Conservation (phyloP, 2,113 vertebrate genomes). For the Silurus asotus region DNA sequence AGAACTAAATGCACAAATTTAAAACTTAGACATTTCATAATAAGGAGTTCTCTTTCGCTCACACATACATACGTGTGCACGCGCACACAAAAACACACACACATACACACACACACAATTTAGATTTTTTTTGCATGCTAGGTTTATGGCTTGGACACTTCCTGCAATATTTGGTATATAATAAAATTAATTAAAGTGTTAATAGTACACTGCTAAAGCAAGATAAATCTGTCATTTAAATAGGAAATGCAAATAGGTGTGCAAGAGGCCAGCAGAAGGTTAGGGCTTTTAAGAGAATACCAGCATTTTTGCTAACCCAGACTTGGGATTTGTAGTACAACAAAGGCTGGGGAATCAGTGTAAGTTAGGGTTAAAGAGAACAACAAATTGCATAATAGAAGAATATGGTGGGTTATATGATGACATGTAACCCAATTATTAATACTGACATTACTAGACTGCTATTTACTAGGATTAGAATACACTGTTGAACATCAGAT, state of each 20-base stretch:
- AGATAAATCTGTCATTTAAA: constrained; percentile 65
- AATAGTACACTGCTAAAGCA: constrained; percentile 57
- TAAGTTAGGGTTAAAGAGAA: neutral
- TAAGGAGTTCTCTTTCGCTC: neutral
- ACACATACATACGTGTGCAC: neutral
- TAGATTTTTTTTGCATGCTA: constrained; percentile 30
- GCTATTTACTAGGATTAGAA: neutral
- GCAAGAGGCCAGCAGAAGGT: constrained; percentile 27
- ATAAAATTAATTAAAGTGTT: constrained; percentile 62
- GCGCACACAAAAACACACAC: too few species aligned
- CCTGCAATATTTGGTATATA: constrained; percentile 43
- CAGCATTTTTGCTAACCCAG: constrained; percentile 34
- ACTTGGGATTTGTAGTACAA: constrained; percentile 44
- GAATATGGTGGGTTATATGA: neutral
- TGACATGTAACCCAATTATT: constrained; percentile 1
- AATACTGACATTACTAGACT: neutral
- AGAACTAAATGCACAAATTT: neutral
- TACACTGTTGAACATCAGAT: neutral
- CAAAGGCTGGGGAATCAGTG: neutral
- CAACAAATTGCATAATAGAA: constrained; percentile 22
- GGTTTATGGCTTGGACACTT: constrained; percentile 49
- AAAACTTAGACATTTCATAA: neutral
- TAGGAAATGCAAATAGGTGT: constrained; percentile 58
- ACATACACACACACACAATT: too few species aligned
- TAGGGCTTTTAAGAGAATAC: constrained; percentile 47